Percentiles rank a stretch among this genome's conserved stretches.
These are phyloP conservation scores for Pseudococcus longispinus DNA, from an alignment of 2,888 invertebrate genomes.

Conservation along the genomic window DNA sequence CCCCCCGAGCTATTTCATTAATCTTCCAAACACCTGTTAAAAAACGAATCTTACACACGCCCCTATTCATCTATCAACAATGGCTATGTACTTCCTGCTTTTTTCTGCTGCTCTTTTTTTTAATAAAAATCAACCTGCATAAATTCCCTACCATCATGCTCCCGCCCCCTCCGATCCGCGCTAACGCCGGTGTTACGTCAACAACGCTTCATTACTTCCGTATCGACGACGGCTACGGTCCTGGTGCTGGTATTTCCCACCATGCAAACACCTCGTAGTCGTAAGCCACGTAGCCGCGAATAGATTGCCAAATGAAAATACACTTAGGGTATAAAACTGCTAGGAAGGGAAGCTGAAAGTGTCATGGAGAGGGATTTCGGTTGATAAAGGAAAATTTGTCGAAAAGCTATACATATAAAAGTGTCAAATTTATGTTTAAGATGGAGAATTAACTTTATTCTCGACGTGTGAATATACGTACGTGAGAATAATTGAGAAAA, in stretches of 20 bases:
- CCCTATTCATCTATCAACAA: constrained; percentile 24
- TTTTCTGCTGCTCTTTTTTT: background rate
- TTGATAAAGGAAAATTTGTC: background rate
- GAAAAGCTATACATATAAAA: background rate
- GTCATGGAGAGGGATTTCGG: background rate
- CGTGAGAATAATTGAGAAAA: background rate
- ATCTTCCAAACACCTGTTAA: constrained; percentile 34
- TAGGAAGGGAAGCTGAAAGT: background rate
- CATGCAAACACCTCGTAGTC: background rate
- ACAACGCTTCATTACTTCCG: constrained; percentile 31
- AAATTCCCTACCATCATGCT: background rate
- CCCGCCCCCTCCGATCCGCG: background rate
- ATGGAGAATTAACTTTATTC: background rate
- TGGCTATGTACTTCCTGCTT: background rate
- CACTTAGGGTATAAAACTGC: background rate
- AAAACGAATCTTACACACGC: constrained; percentile 34
- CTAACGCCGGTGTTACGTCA: background rate
- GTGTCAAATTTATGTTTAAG: background rate
- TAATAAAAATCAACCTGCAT: constrained; percentile 34
- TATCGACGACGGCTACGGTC: too few species aligned
- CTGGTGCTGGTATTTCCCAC: background rate
- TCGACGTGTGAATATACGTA: background rate
- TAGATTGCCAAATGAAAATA: background rate
- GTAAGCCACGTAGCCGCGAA: background rate
- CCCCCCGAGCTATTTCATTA: constrained; percentile 29